phyloP scores from a whole-genome alignment of 2,797 vertebrate genomes.

The Vultur gryphus region DNA sequence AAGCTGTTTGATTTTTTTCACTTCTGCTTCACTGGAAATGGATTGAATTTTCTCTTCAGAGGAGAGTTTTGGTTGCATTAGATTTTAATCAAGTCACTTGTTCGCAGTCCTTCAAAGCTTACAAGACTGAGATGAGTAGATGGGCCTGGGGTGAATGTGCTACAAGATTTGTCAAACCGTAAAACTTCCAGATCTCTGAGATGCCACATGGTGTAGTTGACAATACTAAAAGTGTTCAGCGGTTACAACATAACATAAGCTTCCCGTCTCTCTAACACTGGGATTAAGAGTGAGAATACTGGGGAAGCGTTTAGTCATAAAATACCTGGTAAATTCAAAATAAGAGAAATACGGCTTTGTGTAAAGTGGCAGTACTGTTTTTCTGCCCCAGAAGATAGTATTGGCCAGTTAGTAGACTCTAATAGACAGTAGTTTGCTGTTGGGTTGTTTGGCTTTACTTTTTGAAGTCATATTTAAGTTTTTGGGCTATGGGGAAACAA shows the following conservation, averaged over 20 bases:
- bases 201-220: constrained; percentile 54
- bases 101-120: constrained; percentile 62
- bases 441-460: not conserved
- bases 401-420: not conserved
- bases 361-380: not conserved
- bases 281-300: constrained; percentile 12
- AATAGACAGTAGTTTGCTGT: not conserved
- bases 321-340: constrained; percentile 40
- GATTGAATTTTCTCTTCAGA: constrained; percentile 70
- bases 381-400: not conserved
- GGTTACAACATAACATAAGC: constrained; percentile 21
- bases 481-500: not conserved
- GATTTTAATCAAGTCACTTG: constrained; percentile 73
- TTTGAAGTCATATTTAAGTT: not conserved
- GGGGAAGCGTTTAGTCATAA: constrained; percentile 17
- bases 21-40: constrained; percentile 71
- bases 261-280: not conserved
- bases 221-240: constrained; percentile 54
- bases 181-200: constrained; percentile 55
- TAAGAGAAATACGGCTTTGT: not conserved
- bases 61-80: constrained; percentile 71
- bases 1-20: constrained; percentile 66
- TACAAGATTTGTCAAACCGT: constrained; percentile 58
- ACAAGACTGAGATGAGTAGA: constrained; percentile 55
- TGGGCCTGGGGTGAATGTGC: constrained; percentile 63